phyloP scores from a whole-genome alignment of 1,140 invertebrate species.

The Penaeus japonicus region DNA sequence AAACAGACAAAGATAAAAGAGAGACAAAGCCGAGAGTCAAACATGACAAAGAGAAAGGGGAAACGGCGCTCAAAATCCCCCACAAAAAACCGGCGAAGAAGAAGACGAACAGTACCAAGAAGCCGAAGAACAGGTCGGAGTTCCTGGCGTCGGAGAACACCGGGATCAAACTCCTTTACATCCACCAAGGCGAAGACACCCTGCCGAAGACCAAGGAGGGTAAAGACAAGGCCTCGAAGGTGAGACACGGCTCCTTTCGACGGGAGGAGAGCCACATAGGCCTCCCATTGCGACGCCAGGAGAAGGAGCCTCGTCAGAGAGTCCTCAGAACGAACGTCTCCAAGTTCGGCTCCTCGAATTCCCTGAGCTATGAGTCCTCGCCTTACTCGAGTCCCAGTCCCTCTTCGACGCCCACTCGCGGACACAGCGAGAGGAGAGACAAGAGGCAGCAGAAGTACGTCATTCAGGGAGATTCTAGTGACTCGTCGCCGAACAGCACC shows the following conservation, averaged over 20 bases:
- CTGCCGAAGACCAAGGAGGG: neutral
- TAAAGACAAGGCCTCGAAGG: too few species aligned
- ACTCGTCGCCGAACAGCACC: neutral
- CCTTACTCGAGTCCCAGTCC: neutral
- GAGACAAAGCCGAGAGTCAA: neutral
- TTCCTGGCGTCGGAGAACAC: neutral
- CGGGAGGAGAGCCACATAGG: neutral
- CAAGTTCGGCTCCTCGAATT: neutral
- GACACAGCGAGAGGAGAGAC: neutral
- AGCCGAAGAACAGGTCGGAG: neutral
- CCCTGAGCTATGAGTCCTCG: neutral
- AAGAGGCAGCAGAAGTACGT: neutral
- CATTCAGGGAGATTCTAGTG: neutral
- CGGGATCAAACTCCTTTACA: neutral
- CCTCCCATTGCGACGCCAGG: neutral
- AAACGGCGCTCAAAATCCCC: neutral
- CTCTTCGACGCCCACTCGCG: neutral
- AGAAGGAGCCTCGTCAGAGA: neutral
- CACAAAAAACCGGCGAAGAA: neutral
- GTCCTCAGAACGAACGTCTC: too few species aligned
- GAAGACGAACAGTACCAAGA: neutral
- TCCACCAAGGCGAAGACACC: neutral
- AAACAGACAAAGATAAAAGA: neutral
- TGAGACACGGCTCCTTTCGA: too few species aligned
- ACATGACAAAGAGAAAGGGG: neutral